Base-by-base conservation (phyloP, 2,113 vertebrate species). In the Pogonocichla stellata region DNA sequence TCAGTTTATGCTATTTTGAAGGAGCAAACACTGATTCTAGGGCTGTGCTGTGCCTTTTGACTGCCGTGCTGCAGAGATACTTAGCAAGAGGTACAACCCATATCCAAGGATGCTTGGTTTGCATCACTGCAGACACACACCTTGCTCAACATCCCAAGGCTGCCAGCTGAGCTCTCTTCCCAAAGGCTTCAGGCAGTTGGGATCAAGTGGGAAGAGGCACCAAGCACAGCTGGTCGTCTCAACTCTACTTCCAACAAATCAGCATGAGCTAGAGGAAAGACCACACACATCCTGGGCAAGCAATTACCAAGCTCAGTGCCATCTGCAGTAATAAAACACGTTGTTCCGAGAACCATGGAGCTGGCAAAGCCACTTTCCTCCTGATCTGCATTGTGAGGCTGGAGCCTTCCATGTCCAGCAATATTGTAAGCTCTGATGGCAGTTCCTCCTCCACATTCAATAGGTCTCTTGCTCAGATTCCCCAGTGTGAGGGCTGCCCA, bases 291-390 rank as follows among this genome's bases (percentile, higher is more conserved):
- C 92, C 90, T 69, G 70, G 66, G 62, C 87, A 91, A 50, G 78
- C 91, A 85, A 81, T 87, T 92, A 92, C 65, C 70, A 90, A 92
- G 81, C 93, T 91, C 92, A 94, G 74, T 85, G 47, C 94, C 95
- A 91, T 89, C 94, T 95, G 89, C 19, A 3, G 89, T 56, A 96
- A 84, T 79, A 85, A 91, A 92, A 91, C 93, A 90, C 3, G 0
- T 81, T 74, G 78, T 95, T 93, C 93, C 40, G 66, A 71, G 40
- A 88, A 60, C 47, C 80, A 57, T 2, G 17, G 77, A 85, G 73
- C 81, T 93, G 85, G 78, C 90, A 91, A 84, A 75, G 48, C 51
- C 17, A 1, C 48, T 70, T 84, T 89, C 78, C 70, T 92, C 69
- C 53, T 67, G 57, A 87, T 74, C 40, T 67, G 65, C 56, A 40